Evolutionary conservation across 1,140 invertebrate species (phyloP).

Genomic region (Megathymus violae): DNA sequence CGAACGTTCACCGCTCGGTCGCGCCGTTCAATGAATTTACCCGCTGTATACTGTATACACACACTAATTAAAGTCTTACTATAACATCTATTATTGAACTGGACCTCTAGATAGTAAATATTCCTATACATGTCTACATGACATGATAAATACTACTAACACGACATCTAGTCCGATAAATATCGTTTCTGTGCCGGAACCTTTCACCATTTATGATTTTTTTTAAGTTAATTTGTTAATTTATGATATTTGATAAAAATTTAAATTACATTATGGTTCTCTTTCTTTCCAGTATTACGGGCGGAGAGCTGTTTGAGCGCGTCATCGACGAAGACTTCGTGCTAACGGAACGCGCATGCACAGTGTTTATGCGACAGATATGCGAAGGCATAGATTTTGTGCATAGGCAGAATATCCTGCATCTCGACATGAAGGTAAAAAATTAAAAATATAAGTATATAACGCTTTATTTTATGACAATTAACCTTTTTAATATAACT

Average conservation of each 20-base stretch:
- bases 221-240: too few relatives aligned
- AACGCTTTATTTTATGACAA: too few relatives aligned
- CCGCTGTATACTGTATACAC: conserved; percentile 3
- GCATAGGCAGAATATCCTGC: conserved; percentile 96
- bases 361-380: conserved; percentile 98
- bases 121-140: too few relatives aligned
- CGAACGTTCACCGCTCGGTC: conserved; percentile 7
- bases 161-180: too few relatives aligned
- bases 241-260: too few relatives aligned
- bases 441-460: conserved; percentile 7
- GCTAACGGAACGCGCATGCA: conserved; percentile 96
- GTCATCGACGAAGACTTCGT: conserved; percentile 99
- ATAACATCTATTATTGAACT: too few relatives aligned
- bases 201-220: too few relatives aligned
- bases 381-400: conserved; percentile 98
- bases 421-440: conserved; percentile 97
- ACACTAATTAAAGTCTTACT: background rate
- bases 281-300: conserved; percentile 91
- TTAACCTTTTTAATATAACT: too few relatives aligned
- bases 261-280: too few relatives aligned
- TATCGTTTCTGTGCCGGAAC: too few relatives aligned
- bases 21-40: conserved; percentile 21
- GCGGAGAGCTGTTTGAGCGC: conserved; percentile 98
- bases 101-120: too few relatives aligned
- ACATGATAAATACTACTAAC: too few relatives aligned